Evolutionary conservation across 2,888 invertebrate species (phyloP).

Genomic region (Omphaloscelis lunosa): DNA sequence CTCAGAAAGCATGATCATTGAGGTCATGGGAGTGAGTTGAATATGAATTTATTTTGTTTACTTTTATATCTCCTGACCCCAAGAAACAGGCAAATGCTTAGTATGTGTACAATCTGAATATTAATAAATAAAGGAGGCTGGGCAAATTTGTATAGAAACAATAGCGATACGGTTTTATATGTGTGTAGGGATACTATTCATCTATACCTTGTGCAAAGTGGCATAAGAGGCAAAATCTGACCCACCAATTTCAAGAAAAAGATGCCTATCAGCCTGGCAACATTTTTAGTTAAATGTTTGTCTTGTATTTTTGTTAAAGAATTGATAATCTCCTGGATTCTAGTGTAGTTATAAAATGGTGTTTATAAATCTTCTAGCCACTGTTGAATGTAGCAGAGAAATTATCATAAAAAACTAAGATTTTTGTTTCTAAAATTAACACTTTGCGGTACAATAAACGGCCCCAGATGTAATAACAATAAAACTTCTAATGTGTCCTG

Average conservation of each 20-base stretch:
- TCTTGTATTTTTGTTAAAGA: not conserved
- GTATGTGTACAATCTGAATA: not conserved
- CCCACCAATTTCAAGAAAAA: not conserved
- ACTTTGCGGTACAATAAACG: too few species aligned
- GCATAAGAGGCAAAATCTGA: not conserved
- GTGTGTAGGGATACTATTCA: not conserved
- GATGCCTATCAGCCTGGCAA: not conserved
- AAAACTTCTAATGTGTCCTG: too few species aligned
- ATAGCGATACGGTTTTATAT: not conserved
- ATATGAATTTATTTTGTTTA: not conserved
- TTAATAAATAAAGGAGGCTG: not conserved
- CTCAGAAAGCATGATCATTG: conserved; percentile 72
- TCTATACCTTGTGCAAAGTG: not conserved
- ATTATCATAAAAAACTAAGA: too few species aligned
- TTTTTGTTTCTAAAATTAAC: too few species aligned
- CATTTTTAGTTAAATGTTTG: not conserved
- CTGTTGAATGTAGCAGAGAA: not conserved
- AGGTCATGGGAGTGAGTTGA: conserved; percentile 80
- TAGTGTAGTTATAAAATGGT: not conserved
- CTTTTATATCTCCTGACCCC: not conserved
- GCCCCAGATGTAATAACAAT: too few species aligned
- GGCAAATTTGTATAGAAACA: not conserved
- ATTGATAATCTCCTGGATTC: not conserved
- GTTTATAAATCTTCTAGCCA: not conserved
- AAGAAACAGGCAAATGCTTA: not conserved